Base-by-base conservation (phyloP, 2,113 vertebrate genomes). In the Illadopsis cleaveri region DNA sequence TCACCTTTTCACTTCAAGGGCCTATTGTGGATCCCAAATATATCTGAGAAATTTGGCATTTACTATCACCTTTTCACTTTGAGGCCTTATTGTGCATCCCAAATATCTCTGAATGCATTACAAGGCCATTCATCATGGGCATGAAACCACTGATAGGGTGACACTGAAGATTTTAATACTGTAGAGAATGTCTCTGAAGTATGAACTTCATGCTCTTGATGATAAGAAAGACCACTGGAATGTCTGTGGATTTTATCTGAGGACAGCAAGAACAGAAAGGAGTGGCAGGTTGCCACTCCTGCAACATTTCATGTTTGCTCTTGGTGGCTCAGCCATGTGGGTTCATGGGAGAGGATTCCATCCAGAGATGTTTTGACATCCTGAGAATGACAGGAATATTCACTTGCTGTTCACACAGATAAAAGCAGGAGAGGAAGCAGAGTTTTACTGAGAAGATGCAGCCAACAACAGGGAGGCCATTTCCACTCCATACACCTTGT, bases 401-500 rank as follows among this genome's bases (percentile, higher is more conserved):
- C 31, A 21, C 31, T 70, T 1, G 0, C 25, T 78, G 28, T 81
- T 78, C 47, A 77, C 25, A 35, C 20, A 87, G 57, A 38, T 28
- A 69, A 40, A 81, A 37, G 35, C 0, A 0, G 19, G 30, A 47
- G 27, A 71, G 13, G 35, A 84, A 64, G 37, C 60, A 62, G 7
- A 75, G 10, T 51, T 68, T 94, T 54, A 13, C 22, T 48, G 31
- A 62, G 35, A 89, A 71, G 75, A 77, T 42, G 64, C 51, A 90
- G 20, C 21, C 76, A 89, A 38, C 16, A 58, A 64, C 61, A 88
- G 23, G 37, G 38, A 94, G 64, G 30, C 5, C 20, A 54, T 86
- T 89, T 91, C 64, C 62, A 27, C 72, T 71, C 89, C 66, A 57
- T 65, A 84, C 47, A 94, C 84, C 79, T 96, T 82, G 68, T 81